Conservation (phyloP, 1,140 invertebrate species). For the Amyelois transitella region DNA sequence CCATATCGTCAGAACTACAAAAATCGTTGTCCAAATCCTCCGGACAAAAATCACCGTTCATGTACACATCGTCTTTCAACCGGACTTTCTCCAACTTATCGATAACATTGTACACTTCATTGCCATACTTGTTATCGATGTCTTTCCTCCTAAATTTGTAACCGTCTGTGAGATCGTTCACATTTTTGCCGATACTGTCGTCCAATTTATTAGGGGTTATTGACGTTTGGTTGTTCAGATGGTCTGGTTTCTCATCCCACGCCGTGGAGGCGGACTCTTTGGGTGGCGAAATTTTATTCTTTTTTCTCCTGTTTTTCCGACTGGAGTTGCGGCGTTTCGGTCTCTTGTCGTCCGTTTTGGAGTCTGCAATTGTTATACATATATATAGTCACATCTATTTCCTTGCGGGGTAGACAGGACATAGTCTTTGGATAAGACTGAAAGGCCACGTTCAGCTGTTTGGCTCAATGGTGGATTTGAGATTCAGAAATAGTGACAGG, state of each 20-base stretch:
- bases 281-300: conserved; percentile 43
- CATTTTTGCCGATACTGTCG: conserved; percentile 53
- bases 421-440: too few species aligned
- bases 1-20: conserved; percentile 48
- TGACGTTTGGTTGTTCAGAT: conserved; percentile 45
- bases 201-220: conserved; percentile 27
- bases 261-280: conserved; percentile 27
- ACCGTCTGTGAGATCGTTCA: conserved; percentile 44
- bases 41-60: conserved; percentile 42
- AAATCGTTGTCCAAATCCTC: conserved; percentile 51
- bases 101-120: conserved; percentile 41
- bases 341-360: conserved; percentile 45
- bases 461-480: too few species aligned
- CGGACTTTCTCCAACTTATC: conserved; percentile 55
- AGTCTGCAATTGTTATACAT: conserved; percentile 19
- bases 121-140: conserved; percentile 21
- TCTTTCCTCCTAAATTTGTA: conserved; percentile 18
- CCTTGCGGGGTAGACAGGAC: too few species aligned
- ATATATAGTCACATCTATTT: too few species aligned
- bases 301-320: conserved; percentile 50
- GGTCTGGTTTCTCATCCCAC: conserved; percentile 12
- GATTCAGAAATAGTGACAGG: too few species aligned
- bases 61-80: conserved; percentile 51
- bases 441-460: too few species aligned
- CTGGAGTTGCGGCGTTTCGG: conserved; percentile 48